Conservation (phyloP, 2,888 invertebrate species). For the Callosobruchus maculatus region DNA sequence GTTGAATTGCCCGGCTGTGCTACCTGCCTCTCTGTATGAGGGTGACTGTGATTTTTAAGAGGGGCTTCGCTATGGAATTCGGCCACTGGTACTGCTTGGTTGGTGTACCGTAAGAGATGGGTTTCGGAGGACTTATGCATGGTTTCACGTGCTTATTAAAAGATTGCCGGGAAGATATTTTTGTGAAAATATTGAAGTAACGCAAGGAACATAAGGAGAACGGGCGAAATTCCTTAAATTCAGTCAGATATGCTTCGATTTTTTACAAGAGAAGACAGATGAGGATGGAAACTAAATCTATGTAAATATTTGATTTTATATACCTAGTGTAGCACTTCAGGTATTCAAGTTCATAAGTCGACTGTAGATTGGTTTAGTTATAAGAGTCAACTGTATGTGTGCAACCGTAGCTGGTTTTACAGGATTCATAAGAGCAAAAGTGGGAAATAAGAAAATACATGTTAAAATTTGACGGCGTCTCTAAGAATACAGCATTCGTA, state of each 20-base stretch:
- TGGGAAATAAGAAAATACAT: no score
- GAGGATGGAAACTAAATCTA: background rate
- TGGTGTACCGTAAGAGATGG: background rate
- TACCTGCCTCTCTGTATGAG: conserved; percentile 15
- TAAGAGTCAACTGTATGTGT: no score
- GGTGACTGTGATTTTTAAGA: conserved; percentile 17
- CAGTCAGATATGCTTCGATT: background rate
- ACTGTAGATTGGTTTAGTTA: no score
- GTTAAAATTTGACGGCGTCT: no score
- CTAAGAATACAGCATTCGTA: no score
- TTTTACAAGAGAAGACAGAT: background rate
- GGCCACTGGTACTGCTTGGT: background rate
- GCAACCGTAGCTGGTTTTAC: no score
- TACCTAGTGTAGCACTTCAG: no score
- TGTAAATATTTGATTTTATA: no score
- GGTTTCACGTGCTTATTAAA: background rate
- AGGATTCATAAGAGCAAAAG: no score
- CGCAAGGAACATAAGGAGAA: background rate
- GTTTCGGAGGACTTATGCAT: background rate
- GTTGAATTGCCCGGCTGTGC: conserved; percentile 6
- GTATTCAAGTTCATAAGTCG: no score
- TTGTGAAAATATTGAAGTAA: background rate
- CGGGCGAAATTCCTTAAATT: background rate
- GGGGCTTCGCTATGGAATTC: background rate
- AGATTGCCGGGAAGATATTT: background rate